Evolutionary conservation across 2,888 invertebrate species (phyloP).

Genomic region (Agonopterix heracliana): DNA sequence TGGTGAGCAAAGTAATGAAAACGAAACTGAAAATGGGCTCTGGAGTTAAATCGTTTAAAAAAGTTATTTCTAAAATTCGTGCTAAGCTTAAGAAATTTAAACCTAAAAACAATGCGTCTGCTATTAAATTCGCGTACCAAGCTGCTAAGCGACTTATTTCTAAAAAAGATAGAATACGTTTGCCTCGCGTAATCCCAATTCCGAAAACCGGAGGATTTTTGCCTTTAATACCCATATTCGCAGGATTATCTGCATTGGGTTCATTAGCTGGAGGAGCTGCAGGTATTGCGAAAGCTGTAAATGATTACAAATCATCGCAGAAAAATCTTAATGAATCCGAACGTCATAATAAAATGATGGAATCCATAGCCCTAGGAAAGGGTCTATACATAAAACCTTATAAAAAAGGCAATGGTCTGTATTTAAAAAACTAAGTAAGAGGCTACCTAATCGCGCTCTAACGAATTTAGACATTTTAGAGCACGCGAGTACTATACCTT

Average conservation of each 20-base stretch:
- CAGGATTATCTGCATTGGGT: conserved; percentile 32
- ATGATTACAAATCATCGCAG: conserved; percentile 29
- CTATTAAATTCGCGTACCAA: neutral
- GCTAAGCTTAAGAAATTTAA: neutral
- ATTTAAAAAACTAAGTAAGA: conserved; percentile 11
- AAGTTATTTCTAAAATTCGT: neutral
- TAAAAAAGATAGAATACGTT: neutral
- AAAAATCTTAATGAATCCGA: conserved; percentile 12
- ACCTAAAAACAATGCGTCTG: neutral
- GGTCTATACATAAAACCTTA: conserved; percentile 32
- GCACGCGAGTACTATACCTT: conserved; percentile 7
- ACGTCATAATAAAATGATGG: conserved; percentile 26
- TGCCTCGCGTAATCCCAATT: conserved; percentile 15
- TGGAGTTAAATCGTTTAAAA: neutral
- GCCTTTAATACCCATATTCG: conserved; percentile 37
- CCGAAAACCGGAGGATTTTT: conserved; percentile 35
- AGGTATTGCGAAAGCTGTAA: conserved; percentile 30
- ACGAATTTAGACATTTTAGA: conserved; percentile 9
- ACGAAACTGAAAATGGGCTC: conserved; percentile 4
- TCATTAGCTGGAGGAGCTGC: conserved; percentile 35
- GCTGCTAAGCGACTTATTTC: neutral
- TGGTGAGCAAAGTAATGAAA: conserved; percentile 10
- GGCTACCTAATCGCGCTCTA: conserved; percentile 9
- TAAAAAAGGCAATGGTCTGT: conserved; percentile 14
- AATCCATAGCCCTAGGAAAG: conserved; percentile 36